Conservation (phyloP, 92 coral and sea anemone genomes). For the Zoanthus sociatus region DNA sequence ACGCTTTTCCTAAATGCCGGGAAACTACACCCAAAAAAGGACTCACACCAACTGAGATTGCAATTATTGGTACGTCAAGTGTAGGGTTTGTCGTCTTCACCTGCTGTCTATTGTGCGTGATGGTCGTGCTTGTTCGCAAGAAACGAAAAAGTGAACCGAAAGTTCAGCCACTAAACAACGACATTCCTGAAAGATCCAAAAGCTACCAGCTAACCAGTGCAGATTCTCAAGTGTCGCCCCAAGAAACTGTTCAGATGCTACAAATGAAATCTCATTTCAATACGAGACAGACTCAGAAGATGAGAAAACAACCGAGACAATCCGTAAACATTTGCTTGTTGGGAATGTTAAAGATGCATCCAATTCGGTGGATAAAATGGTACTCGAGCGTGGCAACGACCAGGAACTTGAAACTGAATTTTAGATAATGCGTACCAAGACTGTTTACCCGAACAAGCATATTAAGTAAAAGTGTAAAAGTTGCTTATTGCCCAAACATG, state of each 20-base stretch:
- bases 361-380: conserved; percentile 1
- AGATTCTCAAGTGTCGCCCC: not conserved
- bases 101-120: conserved; percentile 34
- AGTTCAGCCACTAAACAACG: not conserved
- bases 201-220: conserved; percentile 16
- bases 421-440: not conserved
- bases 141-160: conserved; percentile 21
- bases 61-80: conserved; percentile 56
- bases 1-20: conserved; percentile 76
- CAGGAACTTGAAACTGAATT: conserved; percentile 18
- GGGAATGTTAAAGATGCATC: conserved; percentile 27
- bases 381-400: not conserved
- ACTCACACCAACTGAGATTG: conserved; percentile 61
- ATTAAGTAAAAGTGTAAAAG: not conserved
- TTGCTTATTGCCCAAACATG: no score
- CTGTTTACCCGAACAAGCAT: not conserved
- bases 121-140: conserved; percentile 21
- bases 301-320: conserved; percentile 25
- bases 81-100: conserved; percentile 63
- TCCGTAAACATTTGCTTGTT: not conserved
- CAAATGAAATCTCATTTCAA: conserved; percentile 23
- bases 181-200: conserved; percentile 40
- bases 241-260: conserved; percentile 12
- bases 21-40: conserved; percentile 18
- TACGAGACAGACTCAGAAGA: conserved; percentile 32